phyloP scores from a whole-genome alignment of 2,797 vertebrate genomes.

The Geotria australis region DNA sequence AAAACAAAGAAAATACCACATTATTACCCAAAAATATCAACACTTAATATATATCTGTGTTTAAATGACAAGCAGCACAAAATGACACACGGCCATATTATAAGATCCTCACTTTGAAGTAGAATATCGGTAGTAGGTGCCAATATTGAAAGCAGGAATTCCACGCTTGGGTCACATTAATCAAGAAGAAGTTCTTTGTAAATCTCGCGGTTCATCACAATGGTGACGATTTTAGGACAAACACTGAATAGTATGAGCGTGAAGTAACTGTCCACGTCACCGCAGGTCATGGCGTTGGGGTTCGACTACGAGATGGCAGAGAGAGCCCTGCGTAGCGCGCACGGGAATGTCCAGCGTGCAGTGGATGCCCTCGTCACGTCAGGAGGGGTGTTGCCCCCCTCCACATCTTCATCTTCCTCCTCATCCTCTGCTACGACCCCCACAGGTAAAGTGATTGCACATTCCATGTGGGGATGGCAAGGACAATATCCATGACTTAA shows the following conservation, averaged over 20 bases:
- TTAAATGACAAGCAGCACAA: too few species aligned
- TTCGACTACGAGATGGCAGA: slow-evolving; percentile 20
- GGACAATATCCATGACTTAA: neutral
- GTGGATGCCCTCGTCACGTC: slow-evolving; percentile 38
- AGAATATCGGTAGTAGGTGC: too few species aligned
- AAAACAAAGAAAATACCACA: too few species aligned
- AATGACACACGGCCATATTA: too few species aligned
- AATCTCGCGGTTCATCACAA: neutral
- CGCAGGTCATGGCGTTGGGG: slow-evolving; percentile 39
- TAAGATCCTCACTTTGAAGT: too few species aligned
- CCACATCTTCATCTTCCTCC: slow-evolving; percentile 6
- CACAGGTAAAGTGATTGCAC: neutral
- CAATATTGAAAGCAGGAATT: too few species aligned
- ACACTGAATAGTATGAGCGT: too few species aligned
- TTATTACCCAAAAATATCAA: too few species aligned
- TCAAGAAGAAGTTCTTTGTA: too few species aligned
- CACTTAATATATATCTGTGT: too few species aligned
- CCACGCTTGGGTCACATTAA: too few species aligned
- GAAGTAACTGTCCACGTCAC: neutral
- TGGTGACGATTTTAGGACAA: neutral
- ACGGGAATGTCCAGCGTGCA: slow-evolving; percentile 34
- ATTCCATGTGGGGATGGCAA: neutral
- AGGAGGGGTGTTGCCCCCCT: slow-evolving; percentile 22
- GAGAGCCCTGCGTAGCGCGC: slow-evolving; percentile 22
- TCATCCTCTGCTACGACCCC: neutral